Percentiles rank a stretch among this genome's conserved stretches.
These are phyloP conservation scores for Gouania willdenowi DNA, from an alignment of 2,797 vertebrate species.

Conservation along the genomic window DNA sequence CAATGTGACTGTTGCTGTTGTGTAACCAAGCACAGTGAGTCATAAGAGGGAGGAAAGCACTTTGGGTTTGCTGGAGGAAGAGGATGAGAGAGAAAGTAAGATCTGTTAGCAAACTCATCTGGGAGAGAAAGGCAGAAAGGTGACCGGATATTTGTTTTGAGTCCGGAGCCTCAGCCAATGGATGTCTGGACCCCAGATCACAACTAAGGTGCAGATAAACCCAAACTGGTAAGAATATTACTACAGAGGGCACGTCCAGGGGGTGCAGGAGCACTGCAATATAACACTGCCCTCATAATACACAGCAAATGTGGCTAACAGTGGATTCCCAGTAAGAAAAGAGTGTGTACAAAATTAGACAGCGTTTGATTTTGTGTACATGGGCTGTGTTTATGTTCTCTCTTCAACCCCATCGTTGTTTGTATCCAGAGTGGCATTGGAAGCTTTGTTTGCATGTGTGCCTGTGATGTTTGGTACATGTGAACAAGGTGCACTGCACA, in stretches of 20 bases:
- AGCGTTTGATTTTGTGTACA: slow-evolving; percentile 12
- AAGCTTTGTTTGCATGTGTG: slow-evolving; percentile 30
- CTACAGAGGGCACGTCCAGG: not conserved
- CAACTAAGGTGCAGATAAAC: slow-evolving; percentile 41
- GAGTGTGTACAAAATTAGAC: slow-evolving; percentile 15
- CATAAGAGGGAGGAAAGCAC: slow-evolving; percentile 52
- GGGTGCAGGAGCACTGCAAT: too few species aligned
- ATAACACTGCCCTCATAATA: slow-evolving; percentile 2
- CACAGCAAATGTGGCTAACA: slow-evolving; percentile 5
- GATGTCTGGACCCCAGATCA: slow-evolving; percentile 38
- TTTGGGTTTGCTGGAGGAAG: slow-evolving; percentile 46
- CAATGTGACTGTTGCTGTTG: slow-evolving; percentile 61
- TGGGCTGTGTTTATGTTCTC: slow-evolving; percentile 22
- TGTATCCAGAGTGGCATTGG: slow-evolving; percentile 52
- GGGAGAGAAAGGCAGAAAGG: slow-evolving; percentile 24
- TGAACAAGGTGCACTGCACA: slow-evolving; percentile 5
- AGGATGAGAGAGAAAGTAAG: slow-evolving; percentile 38
- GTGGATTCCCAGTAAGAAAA: too few species aligned
- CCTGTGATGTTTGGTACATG: slow-evolving; percentile 21
- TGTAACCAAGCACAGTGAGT: slow-evolving; percentile 66
- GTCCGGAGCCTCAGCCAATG: slow-evolving; percentile 32
- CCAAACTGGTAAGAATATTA: slow-evolving; percentile 24
- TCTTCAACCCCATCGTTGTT: slow-evolving; percentile 35
- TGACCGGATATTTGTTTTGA: slow-evolving; percentile 44
- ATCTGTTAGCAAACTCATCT: slow-evolving; percentile 52